phyloP scores from a whole-genome alignment of 2,113 vertebrate genomes.

The Raphicerus campestris region DNA sequence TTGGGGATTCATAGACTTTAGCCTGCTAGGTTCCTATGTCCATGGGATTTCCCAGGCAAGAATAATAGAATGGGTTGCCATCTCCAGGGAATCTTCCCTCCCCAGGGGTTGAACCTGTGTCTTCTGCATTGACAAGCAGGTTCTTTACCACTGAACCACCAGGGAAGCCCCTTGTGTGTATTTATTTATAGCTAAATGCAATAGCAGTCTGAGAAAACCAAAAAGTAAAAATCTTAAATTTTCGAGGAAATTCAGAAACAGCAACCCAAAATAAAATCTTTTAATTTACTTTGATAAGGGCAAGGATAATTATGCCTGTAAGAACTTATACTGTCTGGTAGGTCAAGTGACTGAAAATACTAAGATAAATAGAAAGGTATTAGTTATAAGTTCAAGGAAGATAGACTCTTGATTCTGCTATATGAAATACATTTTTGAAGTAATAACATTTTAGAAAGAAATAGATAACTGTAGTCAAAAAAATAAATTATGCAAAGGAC shows the following conservation, averaged over 20 bases:
- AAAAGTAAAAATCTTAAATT: not conserved
- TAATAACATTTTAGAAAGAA: slow-evolving; percentile 10
- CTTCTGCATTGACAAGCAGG: not conserved
- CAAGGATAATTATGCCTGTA: not conserved
- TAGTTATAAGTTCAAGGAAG: slow-evolving; percentile 6
- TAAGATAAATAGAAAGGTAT: slow-evolving; percentile 20
- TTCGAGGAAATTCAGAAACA: not conserved
- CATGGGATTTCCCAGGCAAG: not conserved
- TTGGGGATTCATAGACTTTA: not conserved
- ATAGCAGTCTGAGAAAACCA: not conserved
- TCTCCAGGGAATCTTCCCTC: not conserved
- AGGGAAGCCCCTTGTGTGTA: not conserved
- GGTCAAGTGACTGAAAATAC: not conserved
- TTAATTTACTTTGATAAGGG: not conserved
- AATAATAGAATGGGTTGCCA: not conserved
- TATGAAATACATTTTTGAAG: slow-evolving; percentile 35
- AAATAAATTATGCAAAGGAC: not conserved
- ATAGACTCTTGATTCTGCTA: not conserved
- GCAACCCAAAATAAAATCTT: not conserved
- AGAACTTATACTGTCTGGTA: not conserved
- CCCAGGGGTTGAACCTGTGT: not conserved
- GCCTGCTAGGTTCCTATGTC: not conserved
- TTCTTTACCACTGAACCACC: not conserved
- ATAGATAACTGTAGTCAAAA: not conserved
- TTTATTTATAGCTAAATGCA: not conserved